Evolutionary conservation across 2,888 invertebrate genomes (phyloP).

Genomic region (Strigamia transsilvanica): DNA sequence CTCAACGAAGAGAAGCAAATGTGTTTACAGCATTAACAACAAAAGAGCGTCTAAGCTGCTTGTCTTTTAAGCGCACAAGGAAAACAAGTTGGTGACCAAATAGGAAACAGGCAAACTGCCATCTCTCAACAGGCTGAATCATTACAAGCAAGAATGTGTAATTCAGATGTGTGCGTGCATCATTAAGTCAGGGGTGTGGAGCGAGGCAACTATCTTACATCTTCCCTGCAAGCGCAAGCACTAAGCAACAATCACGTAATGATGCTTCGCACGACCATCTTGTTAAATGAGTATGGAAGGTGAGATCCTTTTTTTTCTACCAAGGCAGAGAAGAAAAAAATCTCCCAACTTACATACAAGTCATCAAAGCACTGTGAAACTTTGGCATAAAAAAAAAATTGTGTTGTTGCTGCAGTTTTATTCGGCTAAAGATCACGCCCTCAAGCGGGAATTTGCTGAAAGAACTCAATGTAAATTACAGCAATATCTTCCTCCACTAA

Average conservation of each 20-base stretch:
- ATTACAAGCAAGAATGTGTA: conserved; percentile 44
- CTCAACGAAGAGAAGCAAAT: conserved; percentile 20
- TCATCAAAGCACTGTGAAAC: conserved; percentile 27
- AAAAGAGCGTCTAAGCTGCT: conserved; percentile 26
- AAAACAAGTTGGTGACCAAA: conserved; percentile 35
- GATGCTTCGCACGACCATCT: conserved; percentile 43
- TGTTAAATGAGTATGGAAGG: conserved; percentile 45
- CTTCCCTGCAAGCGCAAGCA: conserved; percentile 26
- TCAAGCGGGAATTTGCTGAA: not conserved
- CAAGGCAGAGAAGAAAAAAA: not conserved
- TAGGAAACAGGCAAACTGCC: conserved; percentile 27
- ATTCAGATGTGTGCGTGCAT: conserved; percentile 41
- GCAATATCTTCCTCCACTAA: conserved; percentile 14
- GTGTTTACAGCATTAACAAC: conserved; percentile 44
- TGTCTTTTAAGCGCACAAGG: conserved; percentile 16
- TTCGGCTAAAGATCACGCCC: conserved; percentile 13
- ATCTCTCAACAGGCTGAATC: conserved; percentile 37
- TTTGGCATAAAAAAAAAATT: not conserved
- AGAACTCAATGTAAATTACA: conserved; percentile 28
- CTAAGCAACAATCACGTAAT: conserved; percentile 48
- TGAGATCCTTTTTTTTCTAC: not conserved
- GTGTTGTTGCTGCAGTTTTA: not conserved
- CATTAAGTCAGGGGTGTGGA: conserved; percentile 40
- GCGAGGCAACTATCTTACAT: conserved; percentile 36
- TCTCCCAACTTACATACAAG: conserved; percentile 31